These are phyloP conservation scores for Nasonia vitripennis DNA, from an alignment of 1,140 invertebrate species.

Conservation along the genomic window DNA sequence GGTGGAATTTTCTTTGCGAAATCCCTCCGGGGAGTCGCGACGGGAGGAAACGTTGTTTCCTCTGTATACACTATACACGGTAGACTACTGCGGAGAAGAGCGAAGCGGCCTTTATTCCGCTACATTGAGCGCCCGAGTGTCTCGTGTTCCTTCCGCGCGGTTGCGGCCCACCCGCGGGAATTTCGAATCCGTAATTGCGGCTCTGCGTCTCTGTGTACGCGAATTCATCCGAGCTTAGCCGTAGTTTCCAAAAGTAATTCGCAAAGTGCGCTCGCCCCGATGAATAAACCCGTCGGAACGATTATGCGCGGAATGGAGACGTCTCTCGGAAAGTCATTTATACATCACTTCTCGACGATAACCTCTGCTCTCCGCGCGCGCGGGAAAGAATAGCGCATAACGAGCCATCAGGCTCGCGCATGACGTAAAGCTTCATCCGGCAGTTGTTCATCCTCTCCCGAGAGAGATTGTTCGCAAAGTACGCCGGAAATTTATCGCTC, in stretches of 20 bases:
- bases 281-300: too few relatives aligned
- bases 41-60: neutral
- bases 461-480: conserved; percentile 7
- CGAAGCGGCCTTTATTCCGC: conserved; percentile 46
- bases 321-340: neutral
- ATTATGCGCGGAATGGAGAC: neutral
- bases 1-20: conserved; percentile 46
- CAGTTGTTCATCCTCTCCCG: neutral
- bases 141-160: conserved; percentile 22
- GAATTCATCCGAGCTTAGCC: neutral
- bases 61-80: neutral
- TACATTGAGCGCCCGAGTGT: conserved; percentile 44
- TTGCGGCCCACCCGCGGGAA: conserved; percentile 11
- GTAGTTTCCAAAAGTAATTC: neutral
- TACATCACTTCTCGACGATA: neutral
- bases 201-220: neutral
- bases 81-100: neutral
- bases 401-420: neutral
- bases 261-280: neutral
- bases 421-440: conserved; percentile 8
- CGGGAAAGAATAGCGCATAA: neutral
- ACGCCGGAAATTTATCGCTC: conserved; percentile 26
- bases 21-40: conserved; percentile 53
- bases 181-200: conserved; percentile 35
- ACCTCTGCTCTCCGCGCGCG: too few relatives aligned